Evolutionary conservation across 53 echinoderm and acorn worm species (phyloP).

Genomic region (Henricia sp.): DNA sequence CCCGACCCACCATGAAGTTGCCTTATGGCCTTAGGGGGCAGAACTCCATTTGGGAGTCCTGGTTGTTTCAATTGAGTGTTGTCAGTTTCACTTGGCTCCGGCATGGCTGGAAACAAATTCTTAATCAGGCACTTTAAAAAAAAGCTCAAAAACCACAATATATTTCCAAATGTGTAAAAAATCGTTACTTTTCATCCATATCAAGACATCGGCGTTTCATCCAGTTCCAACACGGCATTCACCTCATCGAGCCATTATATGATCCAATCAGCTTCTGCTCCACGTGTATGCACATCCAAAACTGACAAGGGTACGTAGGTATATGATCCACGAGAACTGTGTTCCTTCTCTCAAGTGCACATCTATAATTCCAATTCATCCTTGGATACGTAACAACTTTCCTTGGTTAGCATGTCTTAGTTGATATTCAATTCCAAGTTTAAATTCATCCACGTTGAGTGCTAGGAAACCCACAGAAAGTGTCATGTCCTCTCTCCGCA

Average conservation of each 20-base stretch:
- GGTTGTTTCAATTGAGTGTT: no score
- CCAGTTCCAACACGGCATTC: no score
- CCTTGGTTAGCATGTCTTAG: neutral
- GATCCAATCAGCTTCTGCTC: slow-evolving; percentile 26
- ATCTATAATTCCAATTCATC: slow-evolving; percentile 42
- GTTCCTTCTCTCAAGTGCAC: neutral
- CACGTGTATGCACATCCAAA: neutral
- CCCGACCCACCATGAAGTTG: slow-evolving; percentile 54
- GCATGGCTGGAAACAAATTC: slow-evolving; percentile 12
- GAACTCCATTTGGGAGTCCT: slow-evolving; percentile 34
- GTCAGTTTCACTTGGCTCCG: slow-evolving; percentile 25
- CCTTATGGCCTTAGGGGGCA: slow-evolving; percentile 33
- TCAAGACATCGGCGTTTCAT: no score
- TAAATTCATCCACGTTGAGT: slow-evolving; percentile 16
- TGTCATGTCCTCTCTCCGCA: neutral
- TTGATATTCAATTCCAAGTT: neutral
- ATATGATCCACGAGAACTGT: neutral
- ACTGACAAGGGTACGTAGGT: neutral
- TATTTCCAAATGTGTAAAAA: slow-evolving; percentile 1
- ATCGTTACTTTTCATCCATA: no score
- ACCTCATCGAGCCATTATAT: slow-evolving; percentile 39
- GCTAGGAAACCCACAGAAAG: neutral
- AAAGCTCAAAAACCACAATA: neutral
- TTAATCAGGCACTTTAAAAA: slow-evolving; percentile 39
- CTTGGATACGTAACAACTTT: neutral